phyloP scores from a whole-genome alignment of 2,113 vertebrate genomes.

The Brachypodius melanocephalos region DNA sequence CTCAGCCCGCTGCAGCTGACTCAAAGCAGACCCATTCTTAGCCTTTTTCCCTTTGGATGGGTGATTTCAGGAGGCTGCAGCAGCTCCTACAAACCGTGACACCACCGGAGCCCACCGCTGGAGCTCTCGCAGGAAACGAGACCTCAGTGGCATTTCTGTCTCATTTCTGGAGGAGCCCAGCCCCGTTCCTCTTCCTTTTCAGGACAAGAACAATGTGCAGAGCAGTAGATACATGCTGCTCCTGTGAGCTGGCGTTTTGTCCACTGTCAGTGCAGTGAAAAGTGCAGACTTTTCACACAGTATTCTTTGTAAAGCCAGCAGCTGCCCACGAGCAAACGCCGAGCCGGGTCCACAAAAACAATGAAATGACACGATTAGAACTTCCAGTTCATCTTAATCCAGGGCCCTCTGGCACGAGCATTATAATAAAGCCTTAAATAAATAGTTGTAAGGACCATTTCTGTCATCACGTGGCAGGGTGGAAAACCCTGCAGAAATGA shows the following conservation, averaged over 20 bases:
- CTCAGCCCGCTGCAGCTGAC: neutral
- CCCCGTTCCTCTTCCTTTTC: constrained; percentile 47
- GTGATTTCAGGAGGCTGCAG: neutral
- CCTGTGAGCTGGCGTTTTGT: neutral
- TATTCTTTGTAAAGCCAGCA: neutral
- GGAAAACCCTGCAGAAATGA: neutral
- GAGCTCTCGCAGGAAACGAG: neutral
- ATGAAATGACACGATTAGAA: neutral
- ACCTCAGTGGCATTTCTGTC: constrained; percentile 35
- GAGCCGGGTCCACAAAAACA: neutral
- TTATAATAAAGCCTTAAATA: neutral
- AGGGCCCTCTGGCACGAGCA: neutral
- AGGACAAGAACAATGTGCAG: neutral
- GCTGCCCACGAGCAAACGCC: neutral
- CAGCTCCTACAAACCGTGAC: neutral
- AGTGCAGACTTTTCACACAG: neutral
- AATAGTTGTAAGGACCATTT: neutral
- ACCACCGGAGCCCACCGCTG: fast-evolving
- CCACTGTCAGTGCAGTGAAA: constrained; percentile 3
- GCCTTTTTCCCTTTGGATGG: neutral
- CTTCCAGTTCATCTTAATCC: neutral
- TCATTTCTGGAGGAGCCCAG: constrained; percentile 38
- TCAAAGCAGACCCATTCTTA: neutral
- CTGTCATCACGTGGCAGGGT: neutral
- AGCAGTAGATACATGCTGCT: neutral